Conservation (phyloP, 1,140 invertebrate genomes). For the Pectinophora gossypiella region DNA sequence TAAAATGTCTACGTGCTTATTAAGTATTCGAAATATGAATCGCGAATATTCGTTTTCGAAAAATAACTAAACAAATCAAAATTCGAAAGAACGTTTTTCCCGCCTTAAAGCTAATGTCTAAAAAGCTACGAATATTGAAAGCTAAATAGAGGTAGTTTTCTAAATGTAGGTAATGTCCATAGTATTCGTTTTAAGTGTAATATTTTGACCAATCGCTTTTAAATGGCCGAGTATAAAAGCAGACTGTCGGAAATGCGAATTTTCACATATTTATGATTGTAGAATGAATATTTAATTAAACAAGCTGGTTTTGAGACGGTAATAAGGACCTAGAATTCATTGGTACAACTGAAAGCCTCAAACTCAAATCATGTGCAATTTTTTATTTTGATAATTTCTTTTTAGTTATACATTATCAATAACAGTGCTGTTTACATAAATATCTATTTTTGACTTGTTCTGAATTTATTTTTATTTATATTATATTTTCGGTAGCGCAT, state of each 20-base stretch:
- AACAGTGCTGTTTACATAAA: not conserved
- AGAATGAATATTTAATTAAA: too few relatives aligned
- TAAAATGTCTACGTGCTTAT: too few relatives aligned
- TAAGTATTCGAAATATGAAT: too few relatives aligned
- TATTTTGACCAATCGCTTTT: conserved; percentile 36
- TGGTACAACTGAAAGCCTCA: not conserved
- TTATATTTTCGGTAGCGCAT: too few relatives aligned
- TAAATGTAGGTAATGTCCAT: conserved; percentile 33
- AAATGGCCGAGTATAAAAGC: conserved; percentile 14
- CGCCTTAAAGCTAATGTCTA: too few relatives aligned
- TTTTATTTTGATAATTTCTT: too few relatives aligned
- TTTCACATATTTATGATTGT: too few relatives aligned
- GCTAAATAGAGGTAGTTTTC: conserved; percentile 34
- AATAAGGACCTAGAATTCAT: not conserved
- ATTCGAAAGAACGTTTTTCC: too few relatives aligned
- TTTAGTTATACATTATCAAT: too few relatives aligned
- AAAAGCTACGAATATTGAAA: conserved; percentile 13
- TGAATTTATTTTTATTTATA: not conserved
- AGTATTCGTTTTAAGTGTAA: conserved; percentile 29
- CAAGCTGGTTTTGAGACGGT: not conserved
- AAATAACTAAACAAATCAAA: too few relatives aligned
- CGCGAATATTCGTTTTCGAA: too few relatives aligned
- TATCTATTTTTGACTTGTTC: not conserved
- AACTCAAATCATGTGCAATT: too few relatives aligned
- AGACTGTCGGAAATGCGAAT: not conserved